phyloP scores from a whole-genome alignment of 2,113 vertebrate genomes.

The Semicossyphus pulcher region DNA sequence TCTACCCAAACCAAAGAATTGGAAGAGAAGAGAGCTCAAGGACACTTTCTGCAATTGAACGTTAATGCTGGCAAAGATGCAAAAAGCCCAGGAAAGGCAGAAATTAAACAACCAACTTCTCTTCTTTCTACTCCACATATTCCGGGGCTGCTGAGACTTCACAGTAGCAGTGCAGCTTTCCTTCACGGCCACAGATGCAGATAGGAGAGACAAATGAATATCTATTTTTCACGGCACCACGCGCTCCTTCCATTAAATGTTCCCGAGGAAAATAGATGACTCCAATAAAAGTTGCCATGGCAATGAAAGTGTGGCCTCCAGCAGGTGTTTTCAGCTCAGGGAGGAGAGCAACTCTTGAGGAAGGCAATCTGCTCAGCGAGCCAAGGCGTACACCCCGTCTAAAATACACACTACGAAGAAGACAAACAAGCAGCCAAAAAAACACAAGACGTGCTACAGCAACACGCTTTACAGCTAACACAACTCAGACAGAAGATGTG shows the following conservation, averaged over 20 bases:
- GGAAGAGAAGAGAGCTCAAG: background rate
- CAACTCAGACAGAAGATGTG: background rate
- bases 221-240: slow-evolving; percentile 41
- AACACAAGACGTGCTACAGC: too few species aligned
- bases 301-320: slow-evolving; percentile 61
- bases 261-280: slow-evolving; percentile 53
- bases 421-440: background rate
- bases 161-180: slow-evolving; percentile 14
- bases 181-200: slow-evolving; percentile 38
- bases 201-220: slow-evolving; percentile 41
- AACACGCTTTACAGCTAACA: too few species aligned
- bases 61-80: background rate
- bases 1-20: background rate
- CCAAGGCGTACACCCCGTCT: background rate
- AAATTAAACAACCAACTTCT: background rate
- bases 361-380: slow-evolving; percentile 7
- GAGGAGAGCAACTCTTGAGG: slow-evolving; percentile 2
- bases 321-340: slow-evolving; percentile 59
- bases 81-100: background rate
- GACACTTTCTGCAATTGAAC: background rate
- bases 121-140: background rate
- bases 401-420: background rate
- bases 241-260: slow-evolving; percentile 53
- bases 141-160: slow-evolving; percentile 4
- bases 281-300: slow-evolving; percentile 65